Conservation (phyloP, 1,140 invertebrate genomes). For the Philaenus spumarius region DNA sequence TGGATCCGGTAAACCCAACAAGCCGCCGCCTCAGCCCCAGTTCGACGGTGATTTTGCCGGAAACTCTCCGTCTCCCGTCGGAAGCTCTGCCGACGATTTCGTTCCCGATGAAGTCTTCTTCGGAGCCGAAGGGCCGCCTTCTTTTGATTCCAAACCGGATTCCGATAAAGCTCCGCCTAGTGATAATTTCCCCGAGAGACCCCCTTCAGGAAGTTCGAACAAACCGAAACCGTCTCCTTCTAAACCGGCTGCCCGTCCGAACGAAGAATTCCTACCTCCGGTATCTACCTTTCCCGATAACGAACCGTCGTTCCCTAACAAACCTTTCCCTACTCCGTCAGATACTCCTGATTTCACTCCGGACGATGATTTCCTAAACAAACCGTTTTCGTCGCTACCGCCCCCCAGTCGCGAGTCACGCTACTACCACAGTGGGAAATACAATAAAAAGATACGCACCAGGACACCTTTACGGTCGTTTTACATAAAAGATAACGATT, state of each 20-base stretch:
- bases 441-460: not conserved
- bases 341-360: no score
- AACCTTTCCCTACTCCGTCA: no score
- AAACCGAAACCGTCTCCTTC: not conserved
- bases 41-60: no score
- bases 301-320: slow-evolving; percentile 23
- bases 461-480: not conserved
- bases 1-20: not conserved
- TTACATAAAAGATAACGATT: not conserved
- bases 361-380: slow-evolving; percentile 18
- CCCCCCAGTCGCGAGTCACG: not conserved
- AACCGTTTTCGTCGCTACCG: slow-evolving; percentile 20
- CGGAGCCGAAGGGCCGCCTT: not conserved
- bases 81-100: no score
- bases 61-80: no score
- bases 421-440: not conserved
- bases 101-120: not conserved
- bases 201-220: not conserved
- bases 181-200: not conserved
- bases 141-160: no score
- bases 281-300: slow-evolving; percentile 20
- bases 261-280: slow-evolving; percentile 13
- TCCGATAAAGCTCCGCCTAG: not conserved
- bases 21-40: not conserved
- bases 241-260: not conserved